phyloP scores from a whole-genome alignment of 2,113 vertebrate genomes.

The Condylura cristata region DNA sequence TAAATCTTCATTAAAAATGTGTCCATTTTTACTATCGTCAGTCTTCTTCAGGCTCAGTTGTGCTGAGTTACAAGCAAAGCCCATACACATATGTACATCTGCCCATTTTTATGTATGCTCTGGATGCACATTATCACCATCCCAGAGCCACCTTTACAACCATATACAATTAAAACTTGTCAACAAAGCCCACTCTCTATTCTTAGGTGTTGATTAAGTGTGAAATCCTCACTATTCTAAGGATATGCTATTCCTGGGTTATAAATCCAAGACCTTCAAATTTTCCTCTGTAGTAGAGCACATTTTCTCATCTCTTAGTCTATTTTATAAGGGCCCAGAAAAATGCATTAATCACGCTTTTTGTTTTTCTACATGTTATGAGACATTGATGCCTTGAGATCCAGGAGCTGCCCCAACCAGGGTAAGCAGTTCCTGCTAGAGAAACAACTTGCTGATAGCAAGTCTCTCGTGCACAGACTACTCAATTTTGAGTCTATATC shows the following conservation, averaged over 20 bases:
- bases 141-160: background rate
- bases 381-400: background rate
- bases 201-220: slow-evolving; percentile 19
- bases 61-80: background rate
- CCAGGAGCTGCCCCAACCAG: accelerated
- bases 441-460: background rate
- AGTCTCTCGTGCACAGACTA: background rate
- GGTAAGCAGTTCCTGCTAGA: background rate
- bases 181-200: background rate
- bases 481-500: background rate
- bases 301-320: background rate
- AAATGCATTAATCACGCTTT: background rate
- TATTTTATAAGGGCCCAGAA: background rate
- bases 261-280: background rate
- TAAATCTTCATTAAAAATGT: background rate
- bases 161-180: background rate
- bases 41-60: background rate
- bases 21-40: background rate
- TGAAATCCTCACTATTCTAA: slow-evolving; percentile 50
- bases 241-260: background rate
- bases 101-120: background rate
- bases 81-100: background rate
- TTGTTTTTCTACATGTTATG: background rate
- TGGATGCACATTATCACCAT: background rate
- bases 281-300: background rate